Conservation (phyloP, 2,888 invertebrate species). For the Yponomeuta malinellus region DNA sequence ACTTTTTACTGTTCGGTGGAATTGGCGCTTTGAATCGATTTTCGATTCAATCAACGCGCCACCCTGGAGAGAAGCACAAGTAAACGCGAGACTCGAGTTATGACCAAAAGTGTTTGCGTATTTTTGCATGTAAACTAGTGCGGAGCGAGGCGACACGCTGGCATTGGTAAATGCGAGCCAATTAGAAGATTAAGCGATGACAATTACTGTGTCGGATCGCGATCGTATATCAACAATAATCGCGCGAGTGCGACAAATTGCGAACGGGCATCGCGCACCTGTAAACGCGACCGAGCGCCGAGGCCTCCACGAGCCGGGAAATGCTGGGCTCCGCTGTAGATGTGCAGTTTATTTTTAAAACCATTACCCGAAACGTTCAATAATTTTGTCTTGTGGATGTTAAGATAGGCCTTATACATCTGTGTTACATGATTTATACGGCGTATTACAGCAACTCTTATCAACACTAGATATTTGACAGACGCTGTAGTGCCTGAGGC, state of each 20-base stretch:
- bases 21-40: constrained; percentile 69
- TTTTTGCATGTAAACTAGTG: constrained; percentile 13
- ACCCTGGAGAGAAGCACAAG: constrained; percentile 27
- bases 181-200: constrained; percentile 77
- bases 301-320: constrained; percentile 17
- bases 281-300: constrained; percentile 41
- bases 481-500: neutral
- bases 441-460: no score
- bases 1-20: constrained; percentile 72
- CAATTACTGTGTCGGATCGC: constrained; percentile 72
- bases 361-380: neutral
- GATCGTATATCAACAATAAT: constrained; percentile 76
- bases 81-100: neutral
- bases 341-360: neutral
- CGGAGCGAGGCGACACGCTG: constrained; percentile 45
- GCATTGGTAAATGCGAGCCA: constrained; percentile 74
- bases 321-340: constrained; percentile 15
- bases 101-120: constrained; percentile 10
- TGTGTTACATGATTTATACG: no score
- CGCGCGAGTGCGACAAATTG: constrained; percentile 73
- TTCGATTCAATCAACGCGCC: constrained; percentile 35
- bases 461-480: no score
- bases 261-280: constrained; percentile 47
- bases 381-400: no score
- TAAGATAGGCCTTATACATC: no score